Conservation (phyloP, 2,888 invertebrate genomes). For the Meiosimyza decipiens region DNA sequence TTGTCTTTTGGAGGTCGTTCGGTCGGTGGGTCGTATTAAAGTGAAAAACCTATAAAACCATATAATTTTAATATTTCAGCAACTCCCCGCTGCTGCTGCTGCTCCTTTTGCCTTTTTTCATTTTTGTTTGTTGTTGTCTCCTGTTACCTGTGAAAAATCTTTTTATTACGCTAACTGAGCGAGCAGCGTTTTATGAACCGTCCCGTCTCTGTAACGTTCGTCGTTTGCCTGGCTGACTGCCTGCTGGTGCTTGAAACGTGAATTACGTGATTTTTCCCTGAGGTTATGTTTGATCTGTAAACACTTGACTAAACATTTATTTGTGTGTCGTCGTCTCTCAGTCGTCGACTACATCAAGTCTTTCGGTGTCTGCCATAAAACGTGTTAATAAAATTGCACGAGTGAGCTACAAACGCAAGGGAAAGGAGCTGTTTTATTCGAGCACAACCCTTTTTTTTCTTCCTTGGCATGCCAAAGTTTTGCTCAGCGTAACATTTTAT, state of each 20-base stretch:
- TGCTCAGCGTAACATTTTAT: conserved; percentile 23
- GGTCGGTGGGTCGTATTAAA: too few species aligned
- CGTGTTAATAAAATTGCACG: conserved; percentile 24
- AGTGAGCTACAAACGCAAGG: background rate
- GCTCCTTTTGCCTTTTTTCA: too few species aligned
- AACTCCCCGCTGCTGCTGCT: too few species aligned
- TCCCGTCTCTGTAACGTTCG: too few species aligned
- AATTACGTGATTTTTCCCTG: conserved; percentile 32
- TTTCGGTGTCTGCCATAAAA: conserved; percentile 11
- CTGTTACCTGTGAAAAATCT: conserved; percentile 5
- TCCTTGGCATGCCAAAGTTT: background rate
- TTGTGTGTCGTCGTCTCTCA: conserved; percentile 15
- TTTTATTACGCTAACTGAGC: background rate
- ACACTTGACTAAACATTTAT: conserved; percentile 32
- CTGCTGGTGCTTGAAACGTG: conserved; percentile 7
- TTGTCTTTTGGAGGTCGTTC: too few species aligned
- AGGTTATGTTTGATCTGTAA: conserved; percentile 33
- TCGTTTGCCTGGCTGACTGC: too few species aligned
- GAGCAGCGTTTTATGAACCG: too few species aligned
- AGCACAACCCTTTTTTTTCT: background rate
- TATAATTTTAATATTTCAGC: too few species aligned
- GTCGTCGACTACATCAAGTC: background rate
- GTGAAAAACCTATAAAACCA: too few species aligned
- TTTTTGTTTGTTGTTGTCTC: background rate
- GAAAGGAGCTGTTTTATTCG: background rate